Evolutionary conservation across 2,797 vertebrate genomes (phyloP).

Genomic region (Aselliscus stoliczkanus): DNA sequence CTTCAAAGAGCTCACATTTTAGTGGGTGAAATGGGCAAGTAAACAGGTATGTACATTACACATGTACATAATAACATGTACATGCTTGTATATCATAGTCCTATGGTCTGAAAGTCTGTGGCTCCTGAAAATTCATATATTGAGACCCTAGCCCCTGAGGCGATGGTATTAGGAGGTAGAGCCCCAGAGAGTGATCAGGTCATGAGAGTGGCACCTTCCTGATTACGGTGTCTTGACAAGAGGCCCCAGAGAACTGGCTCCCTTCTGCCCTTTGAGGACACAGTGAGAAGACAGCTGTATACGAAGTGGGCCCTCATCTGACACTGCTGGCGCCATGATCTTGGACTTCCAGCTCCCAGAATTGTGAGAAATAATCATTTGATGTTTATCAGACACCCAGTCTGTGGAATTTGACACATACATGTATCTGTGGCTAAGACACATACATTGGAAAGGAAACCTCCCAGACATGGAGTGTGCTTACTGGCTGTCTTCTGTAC

Average conservation of each 20-base stretch:
- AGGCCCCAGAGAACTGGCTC: not conserved
- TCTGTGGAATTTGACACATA: no score
- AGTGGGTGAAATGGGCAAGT: not conserved
- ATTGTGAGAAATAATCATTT: not conserved
- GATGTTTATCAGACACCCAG: not conserved
- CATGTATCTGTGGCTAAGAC: no score
- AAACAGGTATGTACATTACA: no score
- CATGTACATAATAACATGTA: not conserved
- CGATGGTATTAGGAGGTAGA: not conserved
- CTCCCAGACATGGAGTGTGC: not conserved
- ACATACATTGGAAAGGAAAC: not conserved
- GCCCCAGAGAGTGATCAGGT: not conserved
- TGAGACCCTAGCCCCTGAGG: not conserved
- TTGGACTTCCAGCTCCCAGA: not conserved
- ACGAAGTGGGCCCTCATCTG: not conserved
- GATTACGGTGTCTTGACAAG: not conserved
- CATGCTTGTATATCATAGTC: not conserved
- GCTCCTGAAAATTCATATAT: not conserved
- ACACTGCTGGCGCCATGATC: not conserved
- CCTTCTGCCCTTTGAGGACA: not conserved
- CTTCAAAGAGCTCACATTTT: not conserved
- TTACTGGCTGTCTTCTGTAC: not conserved
- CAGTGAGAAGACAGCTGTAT: not conserved
- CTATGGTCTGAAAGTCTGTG: not conserved
- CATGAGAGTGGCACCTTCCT: not conserved